phyloP scores from a whole-genome alignment of 2,113 vertebrate species.

The Embiotoca jacksoni region DNA sequence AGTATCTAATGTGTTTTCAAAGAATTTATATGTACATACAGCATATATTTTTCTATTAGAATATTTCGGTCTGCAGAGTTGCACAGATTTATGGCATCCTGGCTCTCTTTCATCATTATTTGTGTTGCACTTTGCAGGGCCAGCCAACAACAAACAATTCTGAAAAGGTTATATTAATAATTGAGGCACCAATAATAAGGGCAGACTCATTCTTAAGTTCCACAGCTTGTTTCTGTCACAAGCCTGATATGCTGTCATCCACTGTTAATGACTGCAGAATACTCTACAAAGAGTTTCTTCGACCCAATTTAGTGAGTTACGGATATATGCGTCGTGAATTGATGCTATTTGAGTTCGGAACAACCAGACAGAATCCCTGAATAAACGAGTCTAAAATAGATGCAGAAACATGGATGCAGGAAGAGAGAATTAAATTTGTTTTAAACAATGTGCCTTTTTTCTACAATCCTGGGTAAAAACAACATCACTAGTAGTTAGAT shows the following conservation, averaged over 20 bases:
- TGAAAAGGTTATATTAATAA: conserved; percentile 77
- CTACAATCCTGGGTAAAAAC: conserved; percentile 11
- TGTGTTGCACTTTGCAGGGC: conserved; percentile 56
- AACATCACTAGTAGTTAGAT: neutral
- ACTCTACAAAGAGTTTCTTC: conserved; percentile 12
- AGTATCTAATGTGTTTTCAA: too few relatives aligned
- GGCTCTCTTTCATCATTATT: conserved; percentile 61
- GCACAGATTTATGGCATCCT: conserved; percentile 28
- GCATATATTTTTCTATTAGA: neutral
- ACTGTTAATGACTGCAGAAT: conserved; percentile 48
- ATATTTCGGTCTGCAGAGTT: conserved; percentile 18
- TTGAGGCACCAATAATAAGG: conserved; percentile 65
- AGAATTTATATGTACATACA: too few relatives aligned
- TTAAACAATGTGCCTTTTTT: conserved; percentile 5
- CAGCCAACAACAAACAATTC: conserved; percentile 64
- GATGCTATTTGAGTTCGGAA: neutral
- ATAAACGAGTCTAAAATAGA: conserved; percentile 9
- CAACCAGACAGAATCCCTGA: conserved; percentile 12
- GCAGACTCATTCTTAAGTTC: conserved; percentile 52
- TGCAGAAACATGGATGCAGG: conserved; percentile 3
- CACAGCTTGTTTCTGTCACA: conserved; percentile 56
- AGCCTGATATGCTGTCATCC: conserved; percentile 32
- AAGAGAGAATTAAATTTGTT: conserved; percentile 7
- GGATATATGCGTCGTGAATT: conserved; percentile 21
- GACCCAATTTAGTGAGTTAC: conserved; percentile 39